phyloP scores from a whole-genome alignment of 2,888 invertebrate species.

The Amphimallon solstitiale region DNA sequence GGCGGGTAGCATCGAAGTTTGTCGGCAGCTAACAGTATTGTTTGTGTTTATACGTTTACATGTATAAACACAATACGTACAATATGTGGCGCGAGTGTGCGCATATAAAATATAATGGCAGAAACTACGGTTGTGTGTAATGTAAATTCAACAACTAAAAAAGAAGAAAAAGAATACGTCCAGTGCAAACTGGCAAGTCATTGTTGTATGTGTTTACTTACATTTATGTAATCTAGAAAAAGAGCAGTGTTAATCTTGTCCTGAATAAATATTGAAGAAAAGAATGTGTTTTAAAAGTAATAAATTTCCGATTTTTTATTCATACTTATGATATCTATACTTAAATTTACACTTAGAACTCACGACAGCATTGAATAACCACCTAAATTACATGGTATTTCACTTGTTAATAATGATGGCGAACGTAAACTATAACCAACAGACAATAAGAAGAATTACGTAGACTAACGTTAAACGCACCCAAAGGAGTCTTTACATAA shows the following conservation, averaged over 20 bases:
- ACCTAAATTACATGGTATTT: neutral
- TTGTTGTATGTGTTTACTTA: conserved; percentile 10
- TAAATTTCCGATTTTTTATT: no score
- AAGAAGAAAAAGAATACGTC: neutral
- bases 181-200: no score
- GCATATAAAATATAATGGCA: neutral
- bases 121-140: neutral
- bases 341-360: no score
- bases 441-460: conserved; percentile 22
- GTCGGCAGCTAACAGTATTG: no score
- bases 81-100: neutral
- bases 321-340: no score
- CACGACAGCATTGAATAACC: neutral
- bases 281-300: neutral
- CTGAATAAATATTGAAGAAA: conserved; percentile 11
- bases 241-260: neutral
- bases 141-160: neutral
- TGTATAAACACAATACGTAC: no score
- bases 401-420: no score
- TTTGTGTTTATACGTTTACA: no score
- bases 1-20: neutral
- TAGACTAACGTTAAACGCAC: conserved; percentile 22
- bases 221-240: conserved; percentile 16
- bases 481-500: conserved; percentile 20
- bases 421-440: neutral